Conservation (phyloP, 2,888 invertebrate genomes). For the Steinernema hermaphroditum region DNA sequence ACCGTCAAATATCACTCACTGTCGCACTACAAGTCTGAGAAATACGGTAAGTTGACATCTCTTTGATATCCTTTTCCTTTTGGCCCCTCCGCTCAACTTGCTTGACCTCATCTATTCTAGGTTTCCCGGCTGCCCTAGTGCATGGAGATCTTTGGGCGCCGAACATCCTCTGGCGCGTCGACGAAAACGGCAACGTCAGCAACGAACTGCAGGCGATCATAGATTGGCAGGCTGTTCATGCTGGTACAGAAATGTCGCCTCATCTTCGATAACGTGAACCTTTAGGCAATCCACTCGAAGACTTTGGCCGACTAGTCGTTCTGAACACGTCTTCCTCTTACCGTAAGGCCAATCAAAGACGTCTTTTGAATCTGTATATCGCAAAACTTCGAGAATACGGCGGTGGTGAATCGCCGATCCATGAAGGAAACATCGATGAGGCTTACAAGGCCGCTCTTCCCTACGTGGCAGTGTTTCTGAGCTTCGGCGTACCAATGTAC, state of each 20-base stretch:
- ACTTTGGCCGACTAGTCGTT: slow-evolving; percentile 51
- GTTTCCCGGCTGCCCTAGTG: slow-evolving; percentile 45
- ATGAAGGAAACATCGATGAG: slow-evolving; percentile 32
- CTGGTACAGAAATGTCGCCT: slow-evolving; percentile 37
- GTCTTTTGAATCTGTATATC: slow-evolving; percentile 27
- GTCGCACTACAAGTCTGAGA: no score
- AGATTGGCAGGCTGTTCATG: slow-evolving; percentile 59
- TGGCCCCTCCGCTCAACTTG: no score
- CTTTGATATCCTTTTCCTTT: no score
- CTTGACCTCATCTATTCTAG: no score
- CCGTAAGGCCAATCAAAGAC: slow-evolving; percentile 31
- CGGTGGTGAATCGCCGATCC: slow-evolving; percentile 28
- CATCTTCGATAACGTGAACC: no score
- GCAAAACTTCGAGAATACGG: slow-evolving; percentile 9
- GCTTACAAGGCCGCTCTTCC: slow-evolving; percentile 40
- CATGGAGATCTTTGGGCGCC: slow-evolving; percentile 63
- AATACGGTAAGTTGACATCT: no score
- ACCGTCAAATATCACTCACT: no score
- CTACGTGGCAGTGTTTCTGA: slow-evolving; percentile 33
- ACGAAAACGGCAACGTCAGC: slow-evolving; percentile 38
- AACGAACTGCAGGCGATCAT: slow-evolving; percentile 51
- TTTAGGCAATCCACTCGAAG: slow-evolving; percentile 47
- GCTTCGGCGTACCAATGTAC: slow-evolving; percentile 45
- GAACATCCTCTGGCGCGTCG: slow-evolving; percentile 56
- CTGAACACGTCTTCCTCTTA: slow-evolving; percentile 54